A percentile compares a stretch with the other conserved stretches of the same genome.
Evolutionary conservation across 2,888 invertebrate genomes (phyloP).

Genomic region (Gisinianus flammeolus): DNA sequence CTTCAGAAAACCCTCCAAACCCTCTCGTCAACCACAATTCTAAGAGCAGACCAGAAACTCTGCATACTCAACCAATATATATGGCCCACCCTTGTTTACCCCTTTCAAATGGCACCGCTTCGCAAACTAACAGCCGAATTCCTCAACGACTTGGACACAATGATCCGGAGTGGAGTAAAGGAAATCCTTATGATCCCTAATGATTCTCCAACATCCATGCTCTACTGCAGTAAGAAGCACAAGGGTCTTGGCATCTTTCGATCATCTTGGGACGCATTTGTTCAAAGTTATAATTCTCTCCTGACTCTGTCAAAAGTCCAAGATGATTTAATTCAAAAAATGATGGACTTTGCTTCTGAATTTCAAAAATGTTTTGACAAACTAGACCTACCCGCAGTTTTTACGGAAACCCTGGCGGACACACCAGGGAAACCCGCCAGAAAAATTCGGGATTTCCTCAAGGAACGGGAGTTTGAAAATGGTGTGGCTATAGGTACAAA

Average conservation of each 20-base stretch:
- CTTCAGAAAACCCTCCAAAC: neutral
- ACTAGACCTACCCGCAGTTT: neutral
- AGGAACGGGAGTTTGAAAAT: neutral
- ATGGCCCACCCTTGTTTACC: neutral
- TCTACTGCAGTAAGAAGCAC: conserved; percentile 3
- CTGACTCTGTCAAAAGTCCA: neutral
- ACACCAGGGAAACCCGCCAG: neutral
- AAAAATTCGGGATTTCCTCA: neutral
- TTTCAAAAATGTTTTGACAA: neutral
- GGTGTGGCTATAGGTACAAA: neutral
- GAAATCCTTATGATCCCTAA: neutral
- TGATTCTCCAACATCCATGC: neutral
- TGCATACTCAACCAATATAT: neutral
- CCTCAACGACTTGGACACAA: no score
- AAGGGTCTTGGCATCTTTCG: conserved; percentile 5
- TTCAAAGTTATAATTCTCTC: conserved; percentile 1
- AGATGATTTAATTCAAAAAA: neutral
- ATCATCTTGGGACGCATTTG: conserved; percentile 8
- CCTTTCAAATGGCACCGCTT: neutral
- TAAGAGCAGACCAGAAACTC: neutral
- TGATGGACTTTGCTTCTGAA: neutral
- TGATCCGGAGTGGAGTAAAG: no score
- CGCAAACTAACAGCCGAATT: no score
- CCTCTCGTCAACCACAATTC: neutral
- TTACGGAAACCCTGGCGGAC: neutral